Evolutionary conservation across 2,113 vertebrate genomes (phyloP).

Genomic region (Dromiciops gliroides): DNA sequence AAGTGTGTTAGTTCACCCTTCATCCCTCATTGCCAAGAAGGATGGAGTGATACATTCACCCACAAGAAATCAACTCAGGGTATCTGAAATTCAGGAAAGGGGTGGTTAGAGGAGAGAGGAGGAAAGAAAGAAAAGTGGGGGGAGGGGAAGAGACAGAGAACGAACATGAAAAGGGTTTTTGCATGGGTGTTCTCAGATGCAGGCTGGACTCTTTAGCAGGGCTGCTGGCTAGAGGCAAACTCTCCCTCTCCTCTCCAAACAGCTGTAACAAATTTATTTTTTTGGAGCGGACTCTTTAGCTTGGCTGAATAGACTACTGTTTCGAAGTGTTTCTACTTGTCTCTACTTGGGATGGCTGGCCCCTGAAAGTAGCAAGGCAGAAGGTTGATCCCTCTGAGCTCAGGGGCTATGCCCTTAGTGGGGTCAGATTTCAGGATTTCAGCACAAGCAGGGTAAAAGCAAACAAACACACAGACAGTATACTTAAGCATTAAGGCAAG

Average conservation of each 20-base stretch:
- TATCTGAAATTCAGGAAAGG: not conserved
- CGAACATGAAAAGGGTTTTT: not conserved
- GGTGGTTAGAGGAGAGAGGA: accelerated
- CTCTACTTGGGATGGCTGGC: not conserved
- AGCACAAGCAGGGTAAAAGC: conserved; percentile 16
- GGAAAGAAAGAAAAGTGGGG: too few species aligned
- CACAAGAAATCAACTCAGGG: conserved; percentile 10
- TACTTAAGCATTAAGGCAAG: not conserved
- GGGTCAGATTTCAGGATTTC: conserved; percentile 64
- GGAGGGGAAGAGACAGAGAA: not conserved
- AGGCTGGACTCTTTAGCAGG: conserved; percentile 15
- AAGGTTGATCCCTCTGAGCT: not conserved
- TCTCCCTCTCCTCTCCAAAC: not conserved
- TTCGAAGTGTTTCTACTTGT: not conserved
- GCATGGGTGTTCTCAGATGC: not conserved
- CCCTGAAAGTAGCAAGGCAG: not conserved
- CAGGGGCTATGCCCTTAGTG: not conserved
- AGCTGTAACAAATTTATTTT: conserved; percentile 50
- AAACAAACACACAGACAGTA: conserved; percentile 24
- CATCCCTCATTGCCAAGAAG: conserved; percentile 24
- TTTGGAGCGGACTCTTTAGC: not conserved
- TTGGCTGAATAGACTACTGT: conserved; percentile 7
- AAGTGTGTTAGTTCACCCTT: conserved; percentile 18
- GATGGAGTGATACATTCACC: not conserved
- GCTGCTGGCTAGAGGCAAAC: not conserved